Percentiles rank a stretch among this genome's conserved stretches.
Conservation (phyloP, 1,140 invertebrate genomes). For the Calephelis virginiensis region DNA sequence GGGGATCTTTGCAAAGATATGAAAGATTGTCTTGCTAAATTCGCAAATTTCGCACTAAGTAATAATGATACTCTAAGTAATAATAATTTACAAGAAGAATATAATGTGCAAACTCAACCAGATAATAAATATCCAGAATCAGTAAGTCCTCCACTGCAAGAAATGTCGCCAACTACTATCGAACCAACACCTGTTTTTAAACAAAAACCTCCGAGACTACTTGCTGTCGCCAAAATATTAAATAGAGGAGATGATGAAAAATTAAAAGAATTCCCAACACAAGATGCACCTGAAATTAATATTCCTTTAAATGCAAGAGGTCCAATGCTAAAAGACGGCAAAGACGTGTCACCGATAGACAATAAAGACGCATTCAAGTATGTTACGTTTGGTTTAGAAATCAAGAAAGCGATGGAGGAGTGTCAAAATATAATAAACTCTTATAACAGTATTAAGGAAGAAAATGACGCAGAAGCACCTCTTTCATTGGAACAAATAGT, state of each 20-base stretch:
- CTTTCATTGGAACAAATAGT: constrained; percentile 64
- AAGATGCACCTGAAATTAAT: constrained; percentile 36
- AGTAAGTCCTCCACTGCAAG: constrained; percentile 63
- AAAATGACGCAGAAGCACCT: constrained; percentile 36
- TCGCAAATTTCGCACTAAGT: constrained; percentile 60
- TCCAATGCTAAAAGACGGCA: constrained; percentile 37
- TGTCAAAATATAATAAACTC: constrained; percentile 71
- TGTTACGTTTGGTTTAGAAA: constrained; percentile 61
- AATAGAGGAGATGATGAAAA: constrained; percentile 36
- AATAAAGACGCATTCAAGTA: constrained; percentile 58
- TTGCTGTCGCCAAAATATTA: constrained; percentile 56
- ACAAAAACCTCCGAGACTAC: constrained; percentile 50
- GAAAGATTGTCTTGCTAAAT: constrained; percentile 66
- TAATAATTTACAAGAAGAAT: constrained; percentile 34
- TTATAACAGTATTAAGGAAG: constrained; percentile 53
- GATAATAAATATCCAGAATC: constrained; percentile 52
- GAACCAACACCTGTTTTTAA: constrained; percentile 56
- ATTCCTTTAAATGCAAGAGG: constrained; percentile 42
- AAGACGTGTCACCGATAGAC: constrained; percentile 27
- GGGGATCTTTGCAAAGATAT: constrained; percentile 60
- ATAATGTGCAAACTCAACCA: constrained; percentile 20
- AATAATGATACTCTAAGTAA: no score
- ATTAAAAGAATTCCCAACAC: constrained; percentile 37
- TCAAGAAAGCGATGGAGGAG: constrained; percentile 71
- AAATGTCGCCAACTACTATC: constrained; percentile 60